These are phyloP conservation scores for Eubucco bourcierii DNA, from an alignment of 2,113 vertebrate species.

Conservation along the genomic window DNA sequence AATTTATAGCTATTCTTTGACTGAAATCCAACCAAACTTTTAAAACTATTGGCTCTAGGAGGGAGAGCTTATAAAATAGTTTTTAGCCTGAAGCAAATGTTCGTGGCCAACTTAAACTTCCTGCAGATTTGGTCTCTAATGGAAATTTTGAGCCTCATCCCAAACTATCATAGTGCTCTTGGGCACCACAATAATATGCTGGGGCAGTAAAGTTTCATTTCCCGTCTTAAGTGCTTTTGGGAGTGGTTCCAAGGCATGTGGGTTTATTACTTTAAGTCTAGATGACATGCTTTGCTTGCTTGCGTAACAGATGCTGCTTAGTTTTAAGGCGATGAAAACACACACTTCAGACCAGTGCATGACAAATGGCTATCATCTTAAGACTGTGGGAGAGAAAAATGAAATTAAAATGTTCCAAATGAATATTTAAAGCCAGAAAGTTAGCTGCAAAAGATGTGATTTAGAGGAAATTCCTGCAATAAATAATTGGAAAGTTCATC, in stretches of 20 bases:
- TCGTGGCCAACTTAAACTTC: constrained; percentile 51
- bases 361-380: not conserved
- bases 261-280: constrained; percentile 1
- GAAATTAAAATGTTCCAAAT: not conserved
- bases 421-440: not conserved
- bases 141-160: constrained; percentile 52
- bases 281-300: not conserved
- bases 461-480: not conserved
- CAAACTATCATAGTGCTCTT: not conserved
- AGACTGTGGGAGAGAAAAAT: not conserved
- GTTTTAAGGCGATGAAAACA: not conserved
- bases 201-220: constrained; percentile 52
- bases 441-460: not conserved
- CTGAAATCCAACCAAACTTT: constrained; percentile 4
- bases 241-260: constrained; percentile 41
- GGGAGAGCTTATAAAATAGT: constrained; percentile 13
- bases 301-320: not conserved
- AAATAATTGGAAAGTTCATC: not conserved
- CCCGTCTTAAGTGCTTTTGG: constrained; percentile 43
- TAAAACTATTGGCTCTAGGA: constrained; percentile 13
- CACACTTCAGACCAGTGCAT: not conserved
- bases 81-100: constrained; percentile 14
- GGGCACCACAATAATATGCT: not conserved
- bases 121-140: constrained; percentile 14
- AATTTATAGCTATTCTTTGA: constrained; percentile 30